These are phyloP conservation scores for Lepidurus arcticus DNA, from an alignment of 1,140 invertebrate species.

Conservation along the genomic window DNA sequence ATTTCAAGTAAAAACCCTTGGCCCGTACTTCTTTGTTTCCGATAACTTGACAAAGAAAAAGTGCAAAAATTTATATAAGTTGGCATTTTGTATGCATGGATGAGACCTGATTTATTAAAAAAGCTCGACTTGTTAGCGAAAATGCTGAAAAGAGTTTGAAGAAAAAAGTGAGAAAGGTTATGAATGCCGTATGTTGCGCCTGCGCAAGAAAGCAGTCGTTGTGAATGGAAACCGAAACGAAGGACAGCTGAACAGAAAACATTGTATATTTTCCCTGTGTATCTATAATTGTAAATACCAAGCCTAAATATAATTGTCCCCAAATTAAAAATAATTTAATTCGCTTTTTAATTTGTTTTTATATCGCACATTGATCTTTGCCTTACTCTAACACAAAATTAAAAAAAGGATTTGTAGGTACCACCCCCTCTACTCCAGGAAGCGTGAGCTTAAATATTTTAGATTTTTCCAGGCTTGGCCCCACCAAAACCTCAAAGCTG, in stretches of 20 bases:
- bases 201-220: constrained; percentile 15
- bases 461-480: background rate
- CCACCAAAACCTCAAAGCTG: background rate
- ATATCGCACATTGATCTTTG: no score
- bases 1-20: background rate
- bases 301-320: constrained; percentile 22
- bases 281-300: constrained; percentile 22
- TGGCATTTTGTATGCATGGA: constrained; percentile 21
- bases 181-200: constrained; percentile 8
- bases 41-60: background rate
- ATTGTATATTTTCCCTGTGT: constrained; percentile 22
- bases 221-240: background rate
- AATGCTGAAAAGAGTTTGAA: background rate
- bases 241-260: background rate
- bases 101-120: background rate
- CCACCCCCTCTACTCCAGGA: background rate
- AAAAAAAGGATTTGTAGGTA: background rate
- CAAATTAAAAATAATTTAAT: constrained; percentile 5
- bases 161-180: background rate
- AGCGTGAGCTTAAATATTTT: background rate
- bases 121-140: constrained; percentile 8
- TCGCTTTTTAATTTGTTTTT: background rate
- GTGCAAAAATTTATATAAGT: background rate
- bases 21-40: constrained; percentile 7
- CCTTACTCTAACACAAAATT: background rate